A percentile compares a stretch with the other conserved stretches of the same genome.
Evolutionary conservation across 2,797 vertebrate genomes (phyloP).

Genomic region (Phoxinus dragarum): DNA sequence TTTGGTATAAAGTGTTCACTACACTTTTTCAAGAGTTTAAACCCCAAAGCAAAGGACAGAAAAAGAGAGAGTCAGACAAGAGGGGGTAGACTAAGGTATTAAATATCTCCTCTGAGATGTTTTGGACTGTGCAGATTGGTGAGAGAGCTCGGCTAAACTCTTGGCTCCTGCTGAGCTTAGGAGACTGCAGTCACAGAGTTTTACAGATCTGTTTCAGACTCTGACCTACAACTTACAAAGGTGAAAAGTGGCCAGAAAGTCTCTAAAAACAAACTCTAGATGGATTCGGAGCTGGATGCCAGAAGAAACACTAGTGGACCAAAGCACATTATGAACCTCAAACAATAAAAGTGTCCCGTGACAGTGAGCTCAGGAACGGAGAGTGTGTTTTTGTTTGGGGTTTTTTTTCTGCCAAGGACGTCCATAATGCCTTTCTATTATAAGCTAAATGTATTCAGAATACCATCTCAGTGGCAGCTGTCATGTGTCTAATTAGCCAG

Average conservation of each 20-base stretch:
- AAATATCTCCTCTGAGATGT: constrained; percentile 34
- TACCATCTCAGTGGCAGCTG: background rate
- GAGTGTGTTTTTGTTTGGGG: background rate
- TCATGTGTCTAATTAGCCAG: background rate
- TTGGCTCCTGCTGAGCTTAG: constrained; percentile 32
- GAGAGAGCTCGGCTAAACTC: constrained; percentile 46
- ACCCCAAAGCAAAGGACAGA: constrained; percentile 2
- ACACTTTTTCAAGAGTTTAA: constrained; percentile 15
- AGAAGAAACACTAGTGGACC: constrained; percentile 18
- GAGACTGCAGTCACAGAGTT: constrained; percentile 19
- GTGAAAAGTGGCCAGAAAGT: constrained; percentile 31
- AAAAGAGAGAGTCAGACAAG: background rate
- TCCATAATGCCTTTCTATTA: background rate
- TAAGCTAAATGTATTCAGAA: background rate
- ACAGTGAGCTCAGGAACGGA: background rate
- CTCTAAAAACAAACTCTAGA: constrained; percentile 33
- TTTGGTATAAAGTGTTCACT: background rate
- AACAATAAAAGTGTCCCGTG: constrained; percentile 19
- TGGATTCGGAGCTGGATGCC: constrained; percentile 10
- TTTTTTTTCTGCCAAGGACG: background rate
- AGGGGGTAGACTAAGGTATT: constrained; percentile 23
- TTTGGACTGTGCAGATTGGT: constrained; percentile 34
- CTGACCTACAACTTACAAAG: constrained; percentile 43
- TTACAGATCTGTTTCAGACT: constrained; percentile 36
- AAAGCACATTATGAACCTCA: constrained; percentile 16